These are phyloP conservation scores for Drosophila quasianomalipes DNA, from an alignment of 2,888 invertebrate genomes.

Conservation along the genomic window DNA sequence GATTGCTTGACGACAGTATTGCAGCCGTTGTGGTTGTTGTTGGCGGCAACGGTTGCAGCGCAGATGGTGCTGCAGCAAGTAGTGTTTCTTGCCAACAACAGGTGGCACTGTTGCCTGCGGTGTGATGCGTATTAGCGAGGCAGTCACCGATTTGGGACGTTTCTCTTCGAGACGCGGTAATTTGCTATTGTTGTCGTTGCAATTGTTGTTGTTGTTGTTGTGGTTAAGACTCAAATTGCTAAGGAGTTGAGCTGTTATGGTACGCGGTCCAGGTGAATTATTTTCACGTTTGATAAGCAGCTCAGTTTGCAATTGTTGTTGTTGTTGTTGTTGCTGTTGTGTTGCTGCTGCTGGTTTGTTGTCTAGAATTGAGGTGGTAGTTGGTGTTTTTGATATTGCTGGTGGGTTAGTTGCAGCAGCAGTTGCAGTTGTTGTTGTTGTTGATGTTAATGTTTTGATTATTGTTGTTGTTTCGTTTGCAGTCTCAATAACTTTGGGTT, in stretches of 20 bases:
- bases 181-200: conserved; percentile 52
- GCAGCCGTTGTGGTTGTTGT: conserved; percentile 52
- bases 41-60: conserved; percentile 34
- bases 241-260: conserved; percentile 68
- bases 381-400: conserved; percentile 38
- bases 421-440: conserved; percentile 27
- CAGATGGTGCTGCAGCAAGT: background rate
- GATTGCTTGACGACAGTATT: conserved; percentile 48
- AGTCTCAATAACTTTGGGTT: conserved; percentile 49
- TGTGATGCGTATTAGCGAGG: conserved; percentile 82
- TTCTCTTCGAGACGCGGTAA: conserved; percentile 65
- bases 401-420: conserved; percentile 48
- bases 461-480: conserved; percentile 40
- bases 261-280: conserved; percentile 67
- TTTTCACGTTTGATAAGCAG: conserved; percentile 72
- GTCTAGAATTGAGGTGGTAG: conserved; percentile 21
- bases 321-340: conserved; percentile 31
- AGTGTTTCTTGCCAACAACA: conserved; percentile 24
- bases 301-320: conserved; percentile 45
- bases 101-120: conserved; percentile 29
- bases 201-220: conserved; percentile 41
- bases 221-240: conserved; percentile 33
- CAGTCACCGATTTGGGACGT: conserved; percentile 84
- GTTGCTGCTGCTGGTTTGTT: conserved; percentile 26
- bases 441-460: conserved; percentile 15